Conservation (phyloP, 2,888 invertebrate species). For the Lamellibrachia satsuma region DNA sequence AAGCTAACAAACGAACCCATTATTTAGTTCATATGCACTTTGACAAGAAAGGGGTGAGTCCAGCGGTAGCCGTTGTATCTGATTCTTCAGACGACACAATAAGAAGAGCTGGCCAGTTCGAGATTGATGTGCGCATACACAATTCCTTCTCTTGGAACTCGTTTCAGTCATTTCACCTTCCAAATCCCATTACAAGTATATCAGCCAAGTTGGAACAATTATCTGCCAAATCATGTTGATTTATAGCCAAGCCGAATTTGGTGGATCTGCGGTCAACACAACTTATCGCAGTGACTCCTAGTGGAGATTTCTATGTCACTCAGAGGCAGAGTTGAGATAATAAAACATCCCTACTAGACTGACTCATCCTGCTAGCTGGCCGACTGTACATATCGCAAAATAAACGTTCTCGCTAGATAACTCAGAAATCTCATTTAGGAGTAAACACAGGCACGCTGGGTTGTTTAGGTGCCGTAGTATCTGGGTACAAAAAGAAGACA, state of each 20-base stretch:
- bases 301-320: not conserved
- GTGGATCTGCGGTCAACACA: not conserved
- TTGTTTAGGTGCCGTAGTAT: not conserved
- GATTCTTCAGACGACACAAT: no score
- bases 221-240: not conserved
- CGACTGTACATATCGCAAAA: not conserved
- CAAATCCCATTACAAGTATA: not conserved
- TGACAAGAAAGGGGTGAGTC: no score
- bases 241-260: not conserved
- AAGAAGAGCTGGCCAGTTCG: no score
- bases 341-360: not conserved
- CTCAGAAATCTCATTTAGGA: slow-evolving; percentile 3
- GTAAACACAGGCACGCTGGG: not conserved
- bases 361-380: not conserved
- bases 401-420: slow-evolving; percentile 12
- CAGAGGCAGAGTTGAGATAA: not conserved
- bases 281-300: not conserved
- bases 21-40: no score
- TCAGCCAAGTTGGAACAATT: not conserved
- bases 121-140: no score
- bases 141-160: no score
- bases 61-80: no score
- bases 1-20: no score
- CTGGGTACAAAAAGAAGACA: not conserved
- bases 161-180: no score